These are phyloP conservation scores for Leontocebus nigricollis DNA, from an alignment of 2,797 vertebrate genomes.

Conservation along the genomic window DNA sequence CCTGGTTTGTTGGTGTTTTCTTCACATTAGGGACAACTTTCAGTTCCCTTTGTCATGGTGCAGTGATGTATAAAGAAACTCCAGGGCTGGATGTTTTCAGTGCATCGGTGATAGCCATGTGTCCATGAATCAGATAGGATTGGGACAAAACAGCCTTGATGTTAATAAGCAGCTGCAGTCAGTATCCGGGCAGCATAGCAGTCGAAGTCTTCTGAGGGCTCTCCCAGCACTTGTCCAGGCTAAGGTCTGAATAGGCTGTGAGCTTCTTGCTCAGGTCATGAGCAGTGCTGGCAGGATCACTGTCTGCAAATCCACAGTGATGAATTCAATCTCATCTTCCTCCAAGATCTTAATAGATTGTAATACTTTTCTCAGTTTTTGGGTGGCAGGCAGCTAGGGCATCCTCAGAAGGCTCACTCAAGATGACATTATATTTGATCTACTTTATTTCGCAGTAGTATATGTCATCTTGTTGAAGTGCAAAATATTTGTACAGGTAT, in stretches of 20 bases:
- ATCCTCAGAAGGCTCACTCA: conserved; percentile 75
- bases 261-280: conserved; percentile 92
- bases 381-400: conserved; percentile 81
- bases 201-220: conserved; percentile 91
- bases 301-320: conserved; percentile 90
- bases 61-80: conserved; percentile 88
- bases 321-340: conserved; percentile 90
- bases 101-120: conserved; percentile 90
- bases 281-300: conserved; percentile 90
- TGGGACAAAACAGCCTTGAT: conserved; percentile 91
- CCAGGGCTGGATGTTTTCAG: conserved; percentile 88
- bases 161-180: conserved; percentile 89
- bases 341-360: conserved; percentile 87
- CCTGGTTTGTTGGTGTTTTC: not conserved
- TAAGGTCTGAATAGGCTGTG: conserved; percentile 92
- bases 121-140: conserved; percentile 91
- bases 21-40: not conserved
- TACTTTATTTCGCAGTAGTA: conserved; percentile 83
- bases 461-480: conserved; percentile 83
- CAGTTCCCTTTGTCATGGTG: conserved; percentile 86
- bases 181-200: conserved; percentile 90
- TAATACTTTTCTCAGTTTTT: conserved; percentile 87
- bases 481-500: conserved; percentile 89
- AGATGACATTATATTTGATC: conserved; percentile 86
- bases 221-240: conserved; percentile 90